Conservation (phyloP, 2,113 vertebrate genomes). For the Ptychochromis oligacanthus region DNA sequence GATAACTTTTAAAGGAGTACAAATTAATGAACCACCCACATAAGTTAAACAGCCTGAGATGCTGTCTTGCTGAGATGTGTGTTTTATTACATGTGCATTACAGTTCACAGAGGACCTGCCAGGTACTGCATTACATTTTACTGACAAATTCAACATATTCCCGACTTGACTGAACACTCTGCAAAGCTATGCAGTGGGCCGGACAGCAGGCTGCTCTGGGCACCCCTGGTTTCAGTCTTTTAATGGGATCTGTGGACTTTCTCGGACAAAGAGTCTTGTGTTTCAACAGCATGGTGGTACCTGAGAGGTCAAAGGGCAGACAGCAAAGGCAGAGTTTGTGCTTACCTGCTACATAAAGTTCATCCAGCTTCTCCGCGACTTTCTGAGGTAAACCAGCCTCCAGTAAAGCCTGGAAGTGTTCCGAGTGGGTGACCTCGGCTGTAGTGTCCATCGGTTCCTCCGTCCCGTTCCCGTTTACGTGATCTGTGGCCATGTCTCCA, state of each 20-base stretch:
- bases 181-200: neutral
- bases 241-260: too few species aligned
- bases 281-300: too few species aligned
- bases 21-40: too few species aligned
- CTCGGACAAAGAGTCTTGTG: too few species aligned
- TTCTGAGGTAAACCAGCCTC: conserved; percentile 95
- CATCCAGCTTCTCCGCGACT: conserved; percentile 98
- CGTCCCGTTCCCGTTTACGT: conserved; percentile 97
- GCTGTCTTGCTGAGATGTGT: too few species aligned
- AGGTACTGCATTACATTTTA: neutral
- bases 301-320: neutral
- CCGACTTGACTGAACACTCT: neutral
- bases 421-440: conserved; percentile 88
- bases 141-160: neutral
- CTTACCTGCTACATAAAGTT: conserved; percentile 98
- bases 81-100: too few species aligned
- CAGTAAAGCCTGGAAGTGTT: conserved; percentile 93
- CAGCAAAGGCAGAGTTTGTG: neutral
- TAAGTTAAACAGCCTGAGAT: too few species aligned
- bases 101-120: too few species aligned
- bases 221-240: too few species aligned
- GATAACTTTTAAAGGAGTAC: too few species aligned
- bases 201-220: neutral
- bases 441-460: conserved; percentile 98
- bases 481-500: conserved; percentile 96